Evolutionary conservation across 2,797 vertebrate genomes (phyloP).

Genomic region (Cossypha caffra): DNA sequence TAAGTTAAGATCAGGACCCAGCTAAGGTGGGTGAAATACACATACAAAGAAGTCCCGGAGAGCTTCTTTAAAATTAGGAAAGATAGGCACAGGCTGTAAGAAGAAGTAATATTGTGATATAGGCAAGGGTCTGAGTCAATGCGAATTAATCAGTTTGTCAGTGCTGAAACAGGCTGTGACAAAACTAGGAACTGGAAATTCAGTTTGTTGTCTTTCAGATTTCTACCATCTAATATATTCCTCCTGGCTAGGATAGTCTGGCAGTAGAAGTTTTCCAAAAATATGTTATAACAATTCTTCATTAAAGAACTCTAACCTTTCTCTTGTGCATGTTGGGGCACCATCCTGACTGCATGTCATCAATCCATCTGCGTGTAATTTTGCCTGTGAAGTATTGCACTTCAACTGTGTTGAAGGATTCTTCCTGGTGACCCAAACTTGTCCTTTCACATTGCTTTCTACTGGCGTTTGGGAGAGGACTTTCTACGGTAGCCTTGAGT

Average conservation of each 20-base stretch:
- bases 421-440: background rate
- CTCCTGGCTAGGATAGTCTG: background rate
- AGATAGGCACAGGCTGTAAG: background rate
- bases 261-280: background rate
- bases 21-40: background rate
- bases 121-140: background rate
- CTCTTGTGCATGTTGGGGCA: background rate
- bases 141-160: background rate
- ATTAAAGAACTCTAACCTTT: background rate
- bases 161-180: background rate
- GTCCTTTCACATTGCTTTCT: background rate
- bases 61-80: background rate
- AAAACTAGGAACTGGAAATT: background rate
- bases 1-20: background rate
- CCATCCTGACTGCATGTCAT: fast-evolving
- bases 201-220: background rate
- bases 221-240: background rate
- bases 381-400: background rate
- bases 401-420: background rate
- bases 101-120: background rate
- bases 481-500: background rate
- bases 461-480: background rate
- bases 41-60: background rate
- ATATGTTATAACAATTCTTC: background rate
- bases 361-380: background rate